Conservation (phyloP, 2,797 vertebrate species). For the Pseudochaenichthys georgianus region DNA sequence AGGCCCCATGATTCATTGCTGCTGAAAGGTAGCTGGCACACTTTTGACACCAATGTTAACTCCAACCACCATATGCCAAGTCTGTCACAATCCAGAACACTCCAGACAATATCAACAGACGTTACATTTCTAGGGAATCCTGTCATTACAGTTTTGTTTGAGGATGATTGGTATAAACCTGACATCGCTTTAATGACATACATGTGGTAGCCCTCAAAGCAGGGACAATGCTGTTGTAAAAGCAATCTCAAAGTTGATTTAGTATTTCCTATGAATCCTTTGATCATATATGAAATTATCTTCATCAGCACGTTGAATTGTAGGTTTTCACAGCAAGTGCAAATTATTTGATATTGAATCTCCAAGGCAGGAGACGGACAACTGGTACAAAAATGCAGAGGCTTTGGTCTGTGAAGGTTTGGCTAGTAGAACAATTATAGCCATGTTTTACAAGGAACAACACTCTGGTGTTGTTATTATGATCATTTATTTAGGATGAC, state of each 20-base stretch:
- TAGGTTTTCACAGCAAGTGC: not conserved
- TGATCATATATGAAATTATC: slow-evolving; percentile 7
- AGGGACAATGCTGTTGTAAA: not conserved
- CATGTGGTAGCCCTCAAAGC: slow-evolving; percentile 19
- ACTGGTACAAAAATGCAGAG: not conserved
- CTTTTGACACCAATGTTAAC: slow-evolving; percentile 43
- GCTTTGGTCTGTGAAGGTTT: not conserved
- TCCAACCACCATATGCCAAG: slow-evolving; percentile 29
- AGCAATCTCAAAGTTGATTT: slow-evolving; percentile 6
- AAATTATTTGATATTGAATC: not conserved
- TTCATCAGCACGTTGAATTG: slow-evolving; percentile 8
- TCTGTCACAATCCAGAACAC: slow-evolving; percentile 16
- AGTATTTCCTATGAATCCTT: slow-evolving; percentile 3
- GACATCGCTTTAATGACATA: slow-evolving; percentile 1
- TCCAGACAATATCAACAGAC: slow-evolving; percentile 38
- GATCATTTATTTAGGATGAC: slow-evolving; percentile 4
- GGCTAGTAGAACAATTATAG: not conserved
- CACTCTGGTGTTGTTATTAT: slow-evolving; percentile 2
- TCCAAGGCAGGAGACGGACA: not conserved
- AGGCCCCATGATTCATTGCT: slow-evolving; percentile 55
- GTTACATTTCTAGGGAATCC: slow-evolving; percentile 31
- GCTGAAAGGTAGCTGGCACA: slow-evolving; percentile 64
- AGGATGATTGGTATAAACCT: slow-evolving; percentile 24
- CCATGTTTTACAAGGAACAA: not conserved
- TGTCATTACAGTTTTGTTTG: slow-evolving; percentile 35